Evolutionary conservation across 2,113 vertebrate species (phyloP), one percentile per base, ranked within the genome.

Genomic region (Mus pahari): DNA sequence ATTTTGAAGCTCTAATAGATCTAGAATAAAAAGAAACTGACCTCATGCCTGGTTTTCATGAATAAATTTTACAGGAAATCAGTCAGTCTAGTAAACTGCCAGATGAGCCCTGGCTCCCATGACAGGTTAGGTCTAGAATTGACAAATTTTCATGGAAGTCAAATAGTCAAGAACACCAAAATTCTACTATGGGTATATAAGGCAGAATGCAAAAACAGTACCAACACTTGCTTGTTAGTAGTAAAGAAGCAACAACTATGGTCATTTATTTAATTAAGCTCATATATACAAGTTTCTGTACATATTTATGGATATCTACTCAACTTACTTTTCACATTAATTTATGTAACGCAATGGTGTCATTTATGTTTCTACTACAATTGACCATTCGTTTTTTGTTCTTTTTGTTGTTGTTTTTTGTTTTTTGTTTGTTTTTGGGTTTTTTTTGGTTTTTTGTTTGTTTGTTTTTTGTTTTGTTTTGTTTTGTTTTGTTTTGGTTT

Each of bases 1-100:
- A 91, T 78, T 79, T 91, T 93, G 60, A 96, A 84, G 94, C 58
- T 98, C 20, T 50, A 90, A 89, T 79, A 97, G 7, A 87, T 64
- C 68, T 96, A 83, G 11, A 90, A 16, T 91, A 70, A 58, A 92
- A 79, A 12, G 17, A 16, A 28, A 28, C 24, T 83, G 22, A 22
- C 11, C 33, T 39, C 36, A 53, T 60, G n/a, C 0, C 0, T 0
- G 28, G 22, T 39, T 78, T 73, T 81, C 4, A 28, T 60, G 58
- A 60, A 12, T 84, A 45, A 83, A 64, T 55, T 75, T 82, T 60
- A 83, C 55, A 42, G 81, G 7, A 7, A 83, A 13, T 14, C 58
- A 42, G 55, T 39, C 24, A 83, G 26, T 42, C 12, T 58, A 26
- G 58, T 28, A 62, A 62, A 42, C 14, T 62, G 24, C 9, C 58